These are phyloP conservation scores for Sminthurinus aureus DNA, from an alignment of 2,888 invertebrate species.

Conservation along the genomic window DNA sequence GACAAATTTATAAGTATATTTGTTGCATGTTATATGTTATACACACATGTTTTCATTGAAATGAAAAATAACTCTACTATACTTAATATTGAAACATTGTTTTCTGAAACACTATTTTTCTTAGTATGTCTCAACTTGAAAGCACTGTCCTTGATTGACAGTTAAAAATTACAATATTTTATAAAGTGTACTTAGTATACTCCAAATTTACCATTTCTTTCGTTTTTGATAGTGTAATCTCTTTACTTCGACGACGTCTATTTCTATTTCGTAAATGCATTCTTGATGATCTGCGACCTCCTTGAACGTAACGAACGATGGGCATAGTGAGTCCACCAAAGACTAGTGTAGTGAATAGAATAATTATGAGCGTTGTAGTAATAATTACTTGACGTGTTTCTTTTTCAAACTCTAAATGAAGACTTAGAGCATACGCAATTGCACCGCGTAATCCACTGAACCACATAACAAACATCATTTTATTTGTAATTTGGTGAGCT, in stretches of 20 bases:
- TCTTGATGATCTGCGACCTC: conserved; percentile 64
- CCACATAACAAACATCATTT: conserved; percentile 99
- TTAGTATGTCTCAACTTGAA: neutral
- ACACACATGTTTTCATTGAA: no score
- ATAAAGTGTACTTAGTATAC: neutral
- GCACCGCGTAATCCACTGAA: conserved; percentile 91
- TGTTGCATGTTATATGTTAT: neutral
- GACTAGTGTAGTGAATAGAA: conserved; percentile 92
- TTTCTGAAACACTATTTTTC: neutral
- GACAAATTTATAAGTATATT: neutral
- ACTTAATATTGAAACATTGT: no score
- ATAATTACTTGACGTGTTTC: conserved; percentile 96
- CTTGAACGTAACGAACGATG: conserved; percentile 87
- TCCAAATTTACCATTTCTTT: conserved; percentile 81
- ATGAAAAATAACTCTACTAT: neutral
- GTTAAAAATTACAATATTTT: neutral
- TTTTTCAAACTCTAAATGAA: conserved; percentile 92
- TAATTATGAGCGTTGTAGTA: conserved; percentile 97
- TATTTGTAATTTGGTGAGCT: conserved; percentile 95
- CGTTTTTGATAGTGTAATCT: conserved; percentile 95
- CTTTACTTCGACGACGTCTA: conserved; percentile 74
- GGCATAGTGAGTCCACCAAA: conserved; percentile 99
- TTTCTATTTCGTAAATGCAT: conserved; percentile 63
- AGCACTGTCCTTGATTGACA: neutral
- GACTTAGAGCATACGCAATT: conserved; percentile 95